Conservation (phyloP, 2,113 vertebrate genomes). For the Sturnira hondurensis region DNA sequence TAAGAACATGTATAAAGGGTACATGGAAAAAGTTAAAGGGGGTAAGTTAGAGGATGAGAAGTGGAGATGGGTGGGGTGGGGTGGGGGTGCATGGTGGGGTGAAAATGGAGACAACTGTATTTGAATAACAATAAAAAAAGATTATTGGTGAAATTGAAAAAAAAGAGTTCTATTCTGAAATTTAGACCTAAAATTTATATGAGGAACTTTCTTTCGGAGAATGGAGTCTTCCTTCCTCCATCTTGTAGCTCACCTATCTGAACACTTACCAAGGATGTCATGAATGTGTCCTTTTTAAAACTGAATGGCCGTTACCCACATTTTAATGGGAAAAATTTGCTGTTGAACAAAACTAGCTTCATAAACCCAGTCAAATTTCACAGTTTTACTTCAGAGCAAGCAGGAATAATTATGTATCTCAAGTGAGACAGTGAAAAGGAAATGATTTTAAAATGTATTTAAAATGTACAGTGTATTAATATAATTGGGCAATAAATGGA, state of each 20-base stretch:
- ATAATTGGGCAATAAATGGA: background rate
- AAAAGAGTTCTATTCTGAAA: background rate
- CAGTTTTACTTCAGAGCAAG: background rate
- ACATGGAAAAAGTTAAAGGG: too few species aligned
- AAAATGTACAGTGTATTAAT: background rate
- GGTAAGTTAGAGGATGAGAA: too few species aligned
- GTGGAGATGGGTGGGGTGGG: too few species aligned
- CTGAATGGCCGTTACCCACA: background rate
- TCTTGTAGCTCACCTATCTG: background rate
- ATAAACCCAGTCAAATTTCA: background rate
- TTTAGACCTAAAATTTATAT: background rate
- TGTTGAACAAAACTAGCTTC: background rate
- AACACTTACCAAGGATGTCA: background rate
- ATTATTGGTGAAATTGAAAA: too few species aligned
- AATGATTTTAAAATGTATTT: background rate
- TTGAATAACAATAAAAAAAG: too few species aligned
- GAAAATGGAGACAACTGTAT: too few species aligned
- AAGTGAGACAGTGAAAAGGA: background rate
- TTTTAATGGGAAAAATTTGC: background rate
- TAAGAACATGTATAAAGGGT: too few species aligned
- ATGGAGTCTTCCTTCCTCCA: background rate
- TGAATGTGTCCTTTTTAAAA: background rate
- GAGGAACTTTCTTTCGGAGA: background rate
- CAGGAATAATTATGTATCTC: background rate
- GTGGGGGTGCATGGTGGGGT: too few species aligned